These are phyloP conservation scores for Meloidogyne hapla DNA, from an alignment of 1,140 invertebrate genomes.

Conservation along the genomic window DNA sequence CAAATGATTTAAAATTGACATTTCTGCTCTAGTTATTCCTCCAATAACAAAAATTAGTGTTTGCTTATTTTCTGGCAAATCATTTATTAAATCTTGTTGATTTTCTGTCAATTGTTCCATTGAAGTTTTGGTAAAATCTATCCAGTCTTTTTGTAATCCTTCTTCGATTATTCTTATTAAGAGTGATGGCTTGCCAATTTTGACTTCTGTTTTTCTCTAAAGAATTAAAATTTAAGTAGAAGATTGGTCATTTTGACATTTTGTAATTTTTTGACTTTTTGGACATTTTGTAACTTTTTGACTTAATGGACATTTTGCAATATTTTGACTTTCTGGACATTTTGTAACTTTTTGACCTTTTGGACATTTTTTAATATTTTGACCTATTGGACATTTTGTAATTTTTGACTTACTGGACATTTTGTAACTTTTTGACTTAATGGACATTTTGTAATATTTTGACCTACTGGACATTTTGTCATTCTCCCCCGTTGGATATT, in stretches of 20 bases:
- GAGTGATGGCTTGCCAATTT: slow-evolving; percentile 40
- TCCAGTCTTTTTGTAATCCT: slow-evolving; percentile 44
- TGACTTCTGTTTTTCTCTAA: slow-evolving; percentile 17
- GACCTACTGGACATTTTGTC: not conserved
- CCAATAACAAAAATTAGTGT: slow-evolving; percentile 47
- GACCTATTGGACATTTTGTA: not conserved
- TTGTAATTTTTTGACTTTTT: not conserved
- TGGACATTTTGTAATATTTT: not conserved
- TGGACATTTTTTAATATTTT: not conserved
- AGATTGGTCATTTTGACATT: too few species aligned
- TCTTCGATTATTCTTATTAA: slow-evolving; percentile 48
- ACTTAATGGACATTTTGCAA: not conserved
- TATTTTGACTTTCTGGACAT: not conserved
- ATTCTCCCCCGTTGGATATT: too few species aligned
- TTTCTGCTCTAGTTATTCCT: slow-evolving; percentile 49
- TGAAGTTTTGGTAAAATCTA: slow-evolving; percentile 35
- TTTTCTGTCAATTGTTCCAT: slow-evolving; percentile 6
- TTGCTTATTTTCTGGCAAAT: not conserved
- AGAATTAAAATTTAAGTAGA: not conserved
- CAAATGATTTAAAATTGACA: slow-evolving; percentile 33
- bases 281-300: not conserved
- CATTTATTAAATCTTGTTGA: not conserved
- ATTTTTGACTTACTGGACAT: too few species aligned
- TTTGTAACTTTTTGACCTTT: too few species aligned
- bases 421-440: not conserved